Conservation (phyloP, 64 coral and sea anemone genomes). For the Dendrophyllia cribrosa region DNA sequence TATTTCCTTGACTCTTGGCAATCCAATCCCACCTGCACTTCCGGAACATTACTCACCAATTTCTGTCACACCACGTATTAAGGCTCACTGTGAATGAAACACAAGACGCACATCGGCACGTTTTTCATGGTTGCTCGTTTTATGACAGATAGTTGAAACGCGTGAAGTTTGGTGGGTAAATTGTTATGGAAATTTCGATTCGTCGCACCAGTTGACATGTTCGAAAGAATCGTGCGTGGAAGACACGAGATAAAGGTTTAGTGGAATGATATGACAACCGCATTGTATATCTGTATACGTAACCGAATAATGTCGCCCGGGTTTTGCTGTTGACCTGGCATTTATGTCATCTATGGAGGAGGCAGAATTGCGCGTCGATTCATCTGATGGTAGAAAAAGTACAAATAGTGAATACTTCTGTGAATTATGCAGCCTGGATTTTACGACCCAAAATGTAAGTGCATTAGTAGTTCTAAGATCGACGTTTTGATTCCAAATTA, state of each 20-base stretch:
- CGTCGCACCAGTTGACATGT: neutral
- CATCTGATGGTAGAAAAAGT: neutral
- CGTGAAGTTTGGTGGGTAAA: neutral
- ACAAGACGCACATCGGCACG: too few species aligned
- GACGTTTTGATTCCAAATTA: too few species aligned
- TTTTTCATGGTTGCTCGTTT: neutral
- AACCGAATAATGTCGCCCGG: neutral
- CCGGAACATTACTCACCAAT: neutral
- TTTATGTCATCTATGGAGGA: neutral
- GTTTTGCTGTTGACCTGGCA: neutral
- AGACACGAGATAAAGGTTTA: neutral
- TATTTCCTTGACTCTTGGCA: neutral
- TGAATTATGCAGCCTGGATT: constrained; percentile 68
- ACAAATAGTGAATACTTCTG: constrained; percentile 26
- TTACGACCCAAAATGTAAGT: constrained; percentile 55
- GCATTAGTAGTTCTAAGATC: neutral
- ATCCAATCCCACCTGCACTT: neutral
- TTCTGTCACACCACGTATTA: constrained; percentile 22
- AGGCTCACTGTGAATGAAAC: too few species aligned
- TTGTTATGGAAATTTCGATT: constrained; percentile 15
- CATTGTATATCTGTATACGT: too few species aligned
- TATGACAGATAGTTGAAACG: neutral
- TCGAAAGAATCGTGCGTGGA: too few species aligned
- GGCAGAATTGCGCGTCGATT: neutral
- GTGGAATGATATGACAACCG: neutral